Conservation (phyloP, 2,113 vertebrate genomes). For the Muscicapa adusta region DNA sequence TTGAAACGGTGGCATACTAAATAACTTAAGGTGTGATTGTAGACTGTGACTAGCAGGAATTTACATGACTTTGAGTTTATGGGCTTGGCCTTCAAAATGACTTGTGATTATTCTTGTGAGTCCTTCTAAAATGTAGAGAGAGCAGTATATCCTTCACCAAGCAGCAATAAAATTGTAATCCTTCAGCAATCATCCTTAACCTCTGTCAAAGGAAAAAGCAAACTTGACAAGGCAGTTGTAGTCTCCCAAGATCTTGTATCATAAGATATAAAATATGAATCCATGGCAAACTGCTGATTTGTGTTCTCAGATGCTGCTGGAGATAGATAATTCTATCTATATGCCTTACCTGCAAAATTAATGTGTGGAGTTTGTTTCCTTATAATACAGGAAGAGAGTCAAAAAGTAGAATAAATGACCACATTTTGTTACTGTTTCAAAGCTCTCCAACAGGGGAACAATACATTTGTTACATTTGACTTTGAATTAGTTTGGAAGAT, state of each 20-base stretch:
- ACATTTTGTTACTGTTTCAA: constrained; percentile 6
- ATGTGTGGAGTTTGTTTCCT: background rate
- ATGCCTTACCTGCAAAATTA: background rate
- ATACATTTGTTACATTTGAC: constrained; percentile 22
- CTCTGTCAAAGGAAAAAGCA: constrained; percentile 30
- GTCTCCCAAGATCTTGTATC: background rate
- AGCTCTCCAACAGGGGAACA: background rate
- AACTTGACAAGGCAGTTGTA: background rate
- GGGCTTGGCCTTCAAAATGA: constrained; percentile 16
- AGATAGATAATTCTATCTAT: background rate
- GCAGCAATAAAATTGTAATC: constrained; percentile 25
- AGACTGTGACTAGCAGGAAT: background rate
- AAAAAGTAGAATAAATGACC: constrained; percentile 6
- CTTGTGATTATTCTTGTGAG: constrained; percentile 38
- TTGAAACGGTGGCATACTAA: background rate
- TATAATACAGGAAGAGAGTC: background rate
- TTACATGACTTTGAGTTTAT: constrained; percentile 25
- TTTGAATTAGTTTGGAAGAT: background rate
- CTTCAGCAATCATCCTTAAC: constrained; percentile 48
- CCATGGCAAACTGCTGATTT: constrained; percentile 33
- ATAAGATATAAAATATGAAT: background rate
- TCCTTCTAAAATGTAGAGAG: constrained; percentile 12
- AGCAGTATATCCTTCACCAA: constrained; percentile 40
- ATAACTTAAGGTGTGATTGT: background rate
- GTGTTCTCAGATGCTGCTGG: background rate